Evolutionary conservation across 2,888 invertebrate genomes (phyloP).

Genomic region (Philonicus albiceps): DNA sequence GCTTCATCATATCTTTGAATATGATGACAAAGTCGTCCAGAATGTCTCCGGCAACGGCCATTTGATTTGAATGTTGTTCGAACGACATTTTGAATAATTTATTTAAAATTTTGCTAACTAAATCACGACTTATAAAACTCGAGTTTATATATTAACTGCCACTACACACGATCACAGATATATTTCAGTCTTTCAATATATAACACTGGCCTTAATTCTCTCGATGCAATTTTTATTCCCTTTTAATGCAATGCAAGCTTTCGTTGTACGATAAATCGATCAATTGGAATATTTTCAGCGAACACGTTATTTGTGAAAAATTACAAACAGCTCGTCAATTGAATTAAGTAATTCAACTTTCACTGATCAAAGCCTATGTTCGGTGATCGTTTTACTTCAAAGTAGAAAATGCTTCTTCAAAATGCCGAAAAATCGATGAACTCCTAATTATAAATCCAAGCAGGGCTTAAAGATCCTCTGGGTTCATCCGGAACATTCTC

Average conservation of each 20-base stretch:
- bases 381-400: background rate
- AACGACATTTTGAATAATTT: constrained; percentile 67
- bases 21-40: constrained; percentile 77
- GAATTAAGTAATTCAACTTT: background rate
- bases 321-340: background rate
- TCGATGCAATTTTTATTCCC: background rate
- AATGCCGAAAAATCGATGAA: background rate
- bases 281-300: background rate
- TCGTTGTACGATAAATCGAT: background rate
- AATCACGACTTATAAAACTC: constrained; percentile 20
- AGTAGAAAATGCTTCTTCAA: constrained; percentile 29
- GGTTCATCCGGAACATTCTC: constrained; percentile 2
- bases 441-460: background rate
- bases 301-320: background rate
- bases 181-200: constrained; percentile 41
- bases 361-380: background rate
- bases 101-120: constrained; percentile 49
- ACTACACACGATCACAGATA: constrained; percentile 44
- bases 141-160: background rate
- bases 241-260: background rate
- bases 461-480: background rate
- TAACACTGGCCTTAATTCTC: background rate
- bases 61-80: constrained; percentile 70
- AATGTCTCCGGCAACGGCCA: constrained; percentile 72
- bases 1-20: constrained; percentile 73